Conservation (phyloP, 1,140 invertebrate genomes). For the Asbolus verrucosus region DNA sequence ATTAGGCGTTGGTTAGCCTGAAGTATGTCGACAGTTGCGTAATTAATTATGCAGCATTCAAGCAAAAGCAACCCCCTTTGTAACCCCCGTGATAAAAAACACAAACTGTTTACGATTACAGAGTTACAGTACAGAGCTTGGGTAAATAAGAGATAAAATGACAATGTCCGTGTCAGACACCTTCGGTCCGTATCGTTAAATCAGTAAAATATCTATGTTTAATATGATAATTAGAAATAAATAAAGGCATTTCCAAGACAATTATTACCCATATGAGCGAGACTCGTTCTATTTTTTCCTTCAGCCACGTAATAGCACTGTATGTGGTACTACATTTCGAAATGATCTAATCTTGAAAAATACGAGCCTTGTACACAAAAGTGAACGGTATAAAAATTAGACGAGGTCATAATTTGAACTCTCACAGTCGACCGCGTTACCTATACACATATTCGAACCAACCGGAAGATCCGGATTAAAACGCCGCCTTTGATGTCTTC, state of each 20-base stretch:
- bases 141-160: neutral
- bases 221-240: slow-evolving; percentile 40
- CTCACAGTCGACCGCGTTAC: slow-evolving; percentile 19
- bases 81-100: neutral
- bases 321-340: slow-evolving; percentile 29
- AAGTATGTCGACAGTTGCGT: slow-evolving; percentile 27
- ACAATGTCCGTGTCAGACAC: slow-evolving; percentile 15
- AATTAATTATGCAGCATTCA: neutral
- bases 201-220: slow-evolving; percentile 32
- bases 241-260: slow-evolving; percentile 32
- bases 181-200: slow-evolving; percentile 11
- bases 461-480: slow-evolving; percentile 18
- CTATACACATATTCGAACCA: slow-evolving; percentile 13
- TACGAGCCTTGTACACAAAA: slow-evolving; percentile 31
- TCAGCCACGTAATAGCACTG: slow-evolving; percentile 1
- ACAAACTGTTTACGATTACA: neutral
- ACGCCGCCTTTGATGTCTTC: slow-evolving; percentile 1
- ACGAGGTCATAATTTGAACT: slow-evolving; percentile 37
- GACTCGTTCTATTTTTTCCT: slow-evolving; percentile 33
- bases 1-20: slow-evolving; percentile 24
- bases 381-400: slow-evolving; percentile 30
- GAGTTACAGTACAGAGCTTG: neutral
- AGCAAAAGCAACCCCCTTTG: neutral
- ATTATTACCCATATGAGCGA: slow-evolving; percentile 10
- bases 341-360: slow-evolving; percentile 34